Evolutionary conservation across 2,797 vertebrate species (phyloP), one percentile per base, ranked within the genome.

Genomic region (Cirrhinus mrigala): DNA sequence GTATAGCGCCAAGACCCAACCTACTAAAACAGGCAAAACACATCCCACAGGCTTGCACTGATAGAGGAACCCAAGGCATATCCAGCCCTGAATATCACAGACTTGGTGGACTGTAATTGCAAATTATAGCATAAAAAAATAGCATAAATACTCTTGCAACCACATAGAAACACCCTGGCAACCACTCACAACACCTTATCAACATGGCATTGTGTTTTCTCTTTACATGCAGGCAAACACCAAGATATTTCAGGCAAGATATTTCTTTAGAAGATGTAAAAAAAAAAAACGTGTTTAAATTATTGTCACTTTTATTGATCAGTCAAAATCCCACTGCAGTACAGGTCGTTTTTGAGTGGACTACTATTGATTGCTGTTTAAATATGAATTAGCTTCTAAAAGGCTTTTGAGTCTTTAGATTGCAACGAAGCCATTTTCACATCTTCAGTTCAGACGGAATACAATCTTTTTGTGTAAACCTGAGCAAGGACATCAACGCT

Each of bases 321-420:
- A 46, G 56, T 16, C 40, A n/a, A 64, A 82, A 29, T 50, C 56
- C 18, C 7, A 5, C 18, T 50, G 70, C 70, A 64, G 7, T 71
- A 33, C 69, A 50, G 81, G 44, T 16, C 7, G 16, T 60, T 82
- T 71, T 27, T 82, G 37, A 82, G 22, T 33, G 40, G 44, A 29
- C 69, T 62, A n/a, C n/a, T 82, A 82, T 82, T 18, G 81, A 82
- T 62, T 33, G 70, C 69, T 33, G 37, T 82, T 82, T 48, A 82
- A 62, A 82, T 82, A 84, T 84, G 64, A 78, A 76, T 68, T 29
- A 15, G 37, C 82, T 70, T 54, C 75, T 60, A 1, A 24, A 71
- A 71, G 37, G 66, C 66, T 70, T 69, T 69, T 69, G 79, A 69
- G 48, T 50, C 66, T 70, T 70, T 40, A 20, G 33, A n/a, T 8